phyloP scores from a whole-genome alignment of 2,888 invertebrate species.

The Stenchaetothrips biformis region DNA sequence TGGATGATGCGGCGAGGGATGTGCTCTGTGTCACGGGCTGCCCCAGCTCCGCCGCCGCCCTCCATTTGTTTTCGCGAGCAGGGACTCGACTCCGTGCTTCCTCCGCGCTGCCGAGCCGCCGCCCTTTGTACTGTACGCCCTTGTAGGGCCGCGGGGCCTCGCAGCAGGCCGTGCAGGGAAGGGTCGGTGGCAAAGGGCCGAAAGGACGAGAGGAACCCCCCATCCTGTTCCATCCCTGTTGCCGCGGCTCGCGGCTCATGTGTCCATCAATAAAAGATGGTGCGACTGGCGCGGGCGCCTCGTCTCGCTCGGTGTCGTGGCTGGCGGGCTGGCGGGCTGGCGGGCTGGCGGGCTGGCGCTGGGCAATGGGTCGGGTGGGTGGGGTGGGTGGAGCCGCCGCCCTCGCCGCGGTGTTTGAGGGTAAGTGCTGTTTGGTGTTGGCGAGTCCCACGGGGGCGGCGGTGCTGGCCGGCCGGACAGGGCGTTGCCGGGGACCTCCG shows the following conservation, averaged over 20 bases:
- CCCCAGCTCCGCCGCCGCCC: neutral
- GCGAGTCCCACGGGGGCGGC: neutral
- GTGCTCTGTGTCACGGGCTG: neutral
- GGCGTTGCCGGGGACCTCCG: too few relatives aligned
- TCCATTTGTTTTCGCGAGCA: neutral
- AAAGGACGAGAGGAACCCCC: too few relatives aligned
- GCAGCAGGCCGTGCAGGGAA: neutral
- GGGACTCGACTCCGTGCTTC: neutral
- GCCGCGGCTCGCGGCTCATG: too few relatives aligned
- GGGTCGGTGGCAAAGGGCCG: too few relatives aligned
- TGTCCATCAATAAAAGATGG: too few relatives aligned
- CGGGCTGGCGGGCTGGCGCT: neutral
- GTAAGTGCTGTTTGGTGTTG: conserved; percentile 15
- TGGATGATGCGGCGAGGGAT: neutral
- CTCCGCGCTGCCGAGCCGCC: neutral
- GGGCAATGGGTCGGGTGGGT: neutral
- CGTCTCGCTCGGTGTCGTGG: neutral
- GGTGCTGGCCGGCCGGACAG: neutral
- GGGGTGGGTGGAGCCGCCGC: neutral
- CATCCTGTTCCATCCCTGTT: too few relatives aligned
- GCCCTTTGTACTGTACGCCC: neutral
- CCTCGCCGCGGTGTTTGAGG: neutral
- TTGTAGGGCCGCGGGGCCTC: neutral
- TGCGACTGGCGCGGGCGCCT: too few relatives aligned
- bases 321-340: neutral